phyloP scores from a whole-genome alignment of 1,140 invertebrate genomes.

The Hirudo medicinalis region DNA sequence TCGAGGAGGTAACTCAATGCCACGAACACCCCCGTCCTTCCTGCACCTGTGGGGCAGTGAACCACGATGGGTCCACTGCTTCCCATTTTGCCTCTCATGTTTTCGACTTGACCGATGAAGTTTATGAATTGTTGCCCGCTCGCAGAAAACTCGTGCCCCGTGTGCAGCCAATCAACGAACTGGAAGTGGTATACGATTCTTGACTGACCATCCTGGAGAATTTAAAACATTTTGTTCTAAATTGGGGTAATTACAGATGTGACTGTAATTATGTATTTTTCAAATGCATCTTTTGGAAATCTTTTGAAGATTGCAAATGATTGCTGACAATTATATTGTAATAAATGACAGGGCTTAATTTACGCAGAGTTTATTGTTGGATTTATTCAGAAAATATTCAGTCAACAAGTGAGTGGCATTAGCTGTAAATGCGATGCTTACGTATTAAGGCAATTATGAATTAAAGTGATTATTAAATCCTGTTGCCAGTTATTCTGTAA shows the following conservation, averaged over 20 bases:
- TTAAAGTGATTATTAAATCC: too few relatives aligned
- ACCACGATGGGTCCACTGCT: neutral
- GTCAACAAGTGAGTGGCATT: too few relatives aligned
- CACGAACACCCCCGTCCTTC: slow-evolving; percentile 93
- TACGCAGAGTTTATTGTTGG: too few relatives aligned
- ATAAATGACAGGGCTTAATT: too few relatives aligned
- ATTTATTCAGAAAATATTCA: too few relatives aligned
- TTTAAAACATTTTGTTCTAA: neutral
- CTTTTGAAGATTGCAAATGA: too few relatives aligned
- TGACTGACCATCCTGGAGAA: slow-evolving; percentile 56
- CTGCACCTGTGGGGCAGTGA: slow-evolving; percentile 43
- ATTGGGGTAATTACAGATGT: neutral
- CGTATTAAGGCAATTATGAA: too few relatives aligned
- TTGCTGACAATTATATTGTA: too few relatives aligned
- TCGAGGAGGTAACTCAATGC: slow-evolving; percentile 94
- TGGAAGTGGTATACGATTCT: slow-evolving; percentile 66
- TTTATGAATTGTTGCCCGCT: slow-evolving; percentile 8
- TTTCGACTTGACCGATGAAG: slow-evolving; percentile 10
- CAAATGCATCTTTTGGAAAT: neutral
- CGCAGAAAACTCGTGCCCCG: slow-evolving; percentile 38
- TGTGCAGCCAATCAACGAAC: slow-evolving; percentile 77
- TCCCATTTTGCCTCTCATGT: neutral
- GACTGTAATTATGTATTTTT: too few relatives aligned
- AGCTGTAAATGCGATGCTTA: too few relatives aligned
- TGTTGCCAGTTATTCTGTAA: too few relatives aligned